These are phyloP conservation scores for Anoura caudifer DNA, from an alignment of 2,113 vertebrate species.

Conservation along the genomic window DNA sequence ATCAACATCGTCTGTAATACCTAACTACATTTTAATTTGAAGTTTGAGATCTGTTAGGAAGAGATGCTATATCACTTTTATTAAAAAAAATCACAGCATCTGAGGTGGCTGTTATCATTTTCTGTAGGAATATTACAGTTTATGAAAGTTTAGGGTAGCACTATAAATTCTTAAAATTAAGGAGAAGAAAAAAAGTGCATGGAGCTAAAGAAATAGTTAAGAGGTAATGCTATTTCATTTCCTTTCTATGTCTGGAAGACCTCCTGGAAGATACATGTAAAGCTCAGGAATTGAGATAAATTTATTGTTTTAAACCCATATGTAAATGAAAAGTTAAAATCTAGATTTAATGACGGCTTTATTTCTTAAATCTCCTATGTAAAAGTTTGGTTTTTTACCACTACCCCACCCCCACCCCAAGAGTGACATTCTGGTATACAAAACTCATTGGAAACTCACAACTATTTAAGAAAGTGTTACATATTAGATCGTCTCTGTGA, in stretches of 20 bases:
- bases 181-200: conserved; percentile 9
- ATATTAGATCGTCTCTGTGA: background rate
- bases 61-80: conserved; percentile 61
- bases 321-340: conserved; percentile 21
- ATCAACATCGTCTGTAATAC: conserved; percentile 56
- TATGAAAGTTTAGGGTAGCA: conserved; percentile 55
- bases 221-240: conserved; percentile 48
- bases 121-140: conserved; percentile 61
- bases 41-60: conserved; percentile 46
- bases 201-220: conserved; percentile 29
- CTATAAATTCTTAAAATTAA: conserved; percentile 66
- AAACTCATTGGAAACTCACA: background rate
- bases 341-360: conserved; percentile 28
- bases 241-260: background rate
- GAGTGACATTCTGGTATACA: background rate
- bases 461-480: background rate
- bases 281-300: conserved; percentile 37
- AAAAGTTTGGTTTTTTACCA: background rate
- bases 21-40: conserved; percentile 67
- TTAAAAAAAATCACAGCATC: conserved; percentile 51
- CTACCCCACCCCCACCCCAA: too few species aligned
- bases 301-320: conserved; percentile 40
- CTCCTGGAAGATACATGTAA: background rate
- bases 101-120: conserved; percentile 53
- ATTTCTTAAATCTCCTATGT: conserved; percentile 17